Evolutionary conservation across 1,140 invertebrate species (phyloP), one percentile per base, ranked within the genome.

Genomic region (Centruroides sculpturatus): DNA sequence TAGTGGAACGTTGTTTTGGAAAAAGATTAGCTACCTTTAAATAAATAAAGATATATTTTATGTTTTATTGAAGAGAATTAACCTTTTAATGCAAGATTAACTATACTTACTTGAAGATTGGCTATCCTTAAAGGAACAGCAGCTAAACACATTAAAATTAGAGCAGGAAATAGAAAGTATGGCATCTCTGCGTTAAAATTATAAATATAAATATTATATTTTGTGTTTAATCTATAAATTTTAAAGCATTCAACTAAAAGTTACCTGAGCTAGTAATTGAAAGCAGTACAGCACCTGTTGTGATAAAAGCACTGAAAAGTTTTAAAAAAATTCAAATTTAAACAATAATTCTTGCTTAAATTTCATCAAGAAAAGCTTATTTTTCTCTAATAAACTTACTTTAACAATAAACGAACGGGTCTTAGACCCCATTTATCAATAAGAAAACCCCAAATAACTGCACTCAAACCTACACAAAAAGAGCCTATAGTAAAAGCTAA

Each of bases 401-500:
- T 69, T 8, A 68, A 65, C n/a, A 69, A 23, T 13, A 69, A 55
- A 11, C 67, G 46, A 3, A 66, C 65, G 10, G 46, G 62, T 23
- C 66, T 12, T 3, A 69, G 59, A 1, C 67, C 67, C 66, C 64
- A 66, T 47, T 55, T 61, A 34, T 69, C 67, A 1, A 69, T 64
- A 8, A 69, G 48, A 59, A 69, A 69, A 5, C 67, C 67, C 66
- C 66, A 69, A 3, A 67, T 56, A 36, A 69, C 66, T 6, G 67
- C 67, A 2, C 66, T 62, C 12, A 64, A 68, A 3, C 67, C 67
- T 55, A 69, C 64, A 53, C 68, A 68, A 56, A 69, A 69, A 11
- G 60, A 60, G 7, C 67, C 67, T 13, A 69, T 66, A 11, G 66
- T 67, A 54, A 60, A 69, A 0, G 66, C 67, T 12, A 69, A 35